These are phyloP conservation scores for Clarias fuscus DNA, from an alignment of 2,797 vertebrate genomes.

Conservation along the genomic window DNA sequence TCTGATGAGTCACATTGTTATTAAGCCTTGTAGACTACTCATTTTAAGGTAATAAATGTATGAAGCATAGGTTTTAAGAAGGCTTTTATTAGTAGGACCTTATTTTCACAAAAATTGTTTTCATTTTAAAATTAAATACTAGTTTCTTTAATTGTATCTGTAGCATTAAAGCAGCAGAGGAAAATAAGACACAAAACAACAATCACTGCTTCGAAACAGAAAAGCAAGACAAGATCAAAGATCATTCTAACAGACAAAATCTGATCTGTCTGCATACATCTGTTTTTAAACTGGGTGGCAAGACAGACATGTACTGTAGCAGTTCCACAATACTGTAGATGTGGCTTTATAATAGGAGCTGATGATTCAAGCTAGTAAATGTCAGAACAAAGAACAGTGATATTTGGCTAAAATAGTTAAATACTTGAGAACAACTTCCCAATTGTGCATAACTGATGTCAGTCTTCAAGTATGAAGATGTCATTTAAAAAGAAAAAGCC, in stretches of 20 bases:
- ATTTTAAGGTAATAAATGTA: neutral
- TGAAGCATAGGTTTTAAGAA: neutral
- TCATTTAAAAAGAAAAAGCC: constrained; percentile 37
- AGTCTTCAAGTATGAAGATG: constrained; percentile 38
- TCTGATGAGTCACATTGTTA: constrained; percentile 1
- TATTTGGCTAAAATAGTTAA: constrained; percentile 39
- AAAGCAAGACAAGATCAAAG: constrained; percentile 1
- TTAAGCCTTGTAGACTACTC: neutral
- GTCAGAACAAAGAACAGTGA: constrained; percentile 37
- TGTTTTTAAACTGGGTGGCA: constrained; percentile 35
- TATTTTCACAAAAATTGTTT: neutral
- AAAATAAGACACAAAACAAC: neutral
- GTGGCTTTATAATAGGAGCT: constrained; percentile 1
- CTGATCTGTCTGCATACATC: constrained; percentile 23
- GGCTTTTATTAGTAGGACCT: neutral
- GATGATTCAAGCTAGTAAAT: constrained; percentile 21
- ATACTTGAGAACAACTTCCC: constrained; percentile 30
- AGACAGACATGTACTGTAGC: neutral
- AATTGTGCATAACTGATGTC: constrained; percentile 49
- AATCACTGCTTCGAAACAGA: neutral
- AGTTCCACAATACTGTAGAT: constrained; percentile 20
- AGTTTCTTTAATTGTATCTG: neutral
- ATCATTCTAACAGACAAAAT: constrained; percentile 3
- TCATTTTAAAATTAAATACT: neutral
- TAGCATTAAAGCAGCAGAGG: neutral